Conservation (phyloP, 2,888 invertebrate genomes). For the Schrankia costaestrigalis region DNA sequence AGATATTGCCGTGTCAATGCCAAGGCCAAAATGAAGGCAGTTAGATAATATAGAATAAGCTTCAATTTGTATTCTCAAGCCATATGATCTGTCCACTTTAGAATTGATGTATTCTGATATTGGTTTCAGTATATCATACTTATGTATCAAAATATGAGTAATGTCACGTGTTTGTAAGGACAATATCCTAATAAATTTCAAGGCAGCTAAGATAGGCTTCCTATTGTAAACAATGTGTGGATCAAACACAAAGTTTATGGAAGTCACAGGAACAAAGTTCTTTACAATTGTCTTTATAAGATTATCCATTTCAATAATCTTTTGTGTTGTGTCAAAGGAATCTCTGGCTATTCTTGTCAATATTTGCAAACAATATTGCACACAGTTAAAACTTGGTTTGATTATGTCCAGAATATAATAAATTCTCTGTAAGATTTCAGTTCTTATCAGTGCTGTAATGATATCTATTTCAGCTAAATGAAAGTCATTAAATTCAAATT, state of each 20-base stretch:
- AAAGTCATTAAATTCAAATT: conserved; percentile 88
- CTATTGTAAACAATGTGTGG: conserved; percentile 79
- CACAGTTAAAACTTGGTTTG: conserved; percentile 85
- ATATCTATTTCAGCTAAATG: conserved; percentile 92
- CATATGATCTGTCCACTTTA: conserved; percentile 70
- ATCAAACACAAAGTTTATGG: conserved; percentile 59
- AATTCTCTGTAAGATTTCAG: conserved; percentile 86
- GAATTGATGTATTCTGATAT: conserved; percentile 80
- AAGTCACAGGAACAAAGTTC: conserved; percentile 79
- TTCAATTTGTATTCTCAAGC: conserved; percentile 83
- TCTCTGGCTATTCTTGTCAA: conserved; percentile 89
- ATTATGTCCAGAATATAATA: conserved; percentile 88
- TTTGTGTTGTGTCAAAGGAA: conserved; percentile 83
- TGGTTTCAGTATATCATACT: conserved; percentile 77
- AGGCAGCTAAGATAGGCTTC: conserved; percentile 84
- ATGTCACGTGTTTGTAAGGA: conserved; percentile 81
- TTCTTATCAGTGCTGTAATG: conserved; percentile 85
- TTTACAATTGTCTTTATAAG: conserved; percentile 82
- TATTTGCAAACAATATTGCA: conserved; percentile 88
- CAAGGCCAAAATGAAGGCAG: conserved; percentile 76
- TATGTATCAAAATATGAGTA: conserved; percentile 73
- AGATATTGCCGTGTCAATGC: conserved; percentile 63
- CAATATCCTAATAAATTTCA: conserved; percentile 87
- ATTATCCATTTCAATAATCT: conserved; percentile 82
- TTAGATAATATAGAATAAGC: conserved; percentile 80